Conservation (phyloP, 2,113 vertebrate species). For the Dendrocopos noguchii region DNA sequence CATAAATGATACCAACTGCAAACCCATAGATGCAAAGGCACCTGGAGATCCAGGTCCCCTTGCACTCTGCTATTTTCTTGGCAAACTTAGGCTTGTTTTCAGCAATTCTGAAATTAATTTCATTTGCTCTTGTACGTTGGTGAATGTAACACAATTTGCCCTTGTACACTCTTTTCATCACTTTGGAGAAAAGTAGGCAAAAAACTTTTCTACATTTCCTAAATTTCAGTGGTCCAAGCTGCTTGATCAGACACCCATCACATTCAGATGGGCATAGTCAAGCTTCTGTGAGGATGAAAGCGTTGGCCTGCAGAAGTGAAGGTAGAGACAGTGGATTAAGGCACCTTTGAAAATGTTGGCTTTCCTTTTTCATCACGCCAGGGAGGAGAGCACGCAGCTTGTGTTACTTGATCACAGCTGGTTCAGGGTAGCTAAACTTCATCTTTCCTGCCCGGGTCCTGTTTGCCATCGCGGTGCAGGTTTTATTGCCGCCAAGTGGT, state of each 20-base stretch:
- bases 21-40: not conserved
- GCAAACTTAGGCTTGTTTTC: not conserved
- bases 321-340: not conserved
- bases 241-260: not conserved
- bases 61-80: not conserved
- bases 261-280: not conserved
- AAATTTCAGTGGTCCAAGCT: not conserved
- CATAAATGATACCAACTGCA: not conserved
- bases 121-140: not conserved
- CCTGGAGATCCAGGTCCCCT: not conserved
- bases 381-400: not conserved
- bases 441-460: conserved; percentile 30
- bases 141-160: not conserved
- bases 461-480: conserved; percentile 13
- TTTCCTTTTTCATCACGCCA: not conserved
- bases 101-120: not conserved
- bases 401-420: not conserved
- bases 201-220: not conserved
- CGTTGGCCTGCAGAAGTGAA: not conserved
- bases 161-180: not conserved
- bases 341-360: not conserved
- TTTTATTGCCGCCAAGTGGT: not conserved
- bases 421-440: not conserved
- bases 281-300: not conserved
- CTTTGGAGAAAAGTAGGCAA: not conserved